Evolutionary conservation across 2,888 invertebrate genomes (phyloP), one percentile per base, ranked within the genome.

Genomic region (Ceramica pisi): DNA sequence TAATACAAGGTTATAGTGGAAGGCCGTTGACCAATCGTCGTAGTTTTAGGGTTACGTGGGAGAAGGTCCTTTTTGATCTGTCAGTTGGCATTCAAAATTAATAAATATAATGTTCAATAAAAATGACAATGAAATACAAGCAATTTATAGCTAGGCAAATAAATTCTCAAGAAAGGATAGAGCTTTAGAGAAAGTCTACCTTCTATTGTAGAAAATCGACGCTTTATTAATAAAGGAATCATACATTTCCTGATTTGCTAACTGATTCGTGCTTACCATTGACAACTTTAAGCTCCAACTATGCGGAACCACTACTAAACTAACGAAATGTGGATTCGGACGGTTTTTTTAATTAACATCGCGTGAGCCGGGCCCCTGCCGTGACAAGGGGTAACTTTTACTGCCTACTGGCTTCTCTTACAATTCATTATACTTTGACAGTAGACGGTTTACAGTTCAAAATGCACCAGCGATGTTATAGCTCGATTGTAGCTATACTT

Each of bases 311-410:
- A 67, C 46, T 26, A 46, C 16, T 44, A 19, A 46, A 57, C 26
- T 59, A 62, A 19, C 62, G 61, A 72, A 75, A 73, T 73, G 61
- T 76, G 68, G 68, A 80, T 73, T 73, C 56, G 61, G 65, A 55
- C 26, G 44, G 60, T 80, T 82, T 85, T 86, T 87, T 87, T 85
- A 84, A 87, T 88, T 88, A 84, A 81, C 75, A 65, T 87, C 82
- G 87, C 88, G 87, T 87, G 88, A 60, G 83, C 59, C 72, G 9
- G 41, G 86, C 82, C 78, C 70, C 62, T 87, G 38, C 77, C 88
- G 87, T 85, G 88, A 86, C 87, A 81, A 83, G 79, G 87, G 83
- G 81, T 86, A 83, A 83, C 79, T 86, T 79, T 86, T 77, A 86
- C 85, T 74, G 71, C 79, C 78, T 72, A 68, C 77, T 64, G 71